Conservation (phyloP, 2,888 invertebrate species). For the Caenorhabditis sp. region DNA sequence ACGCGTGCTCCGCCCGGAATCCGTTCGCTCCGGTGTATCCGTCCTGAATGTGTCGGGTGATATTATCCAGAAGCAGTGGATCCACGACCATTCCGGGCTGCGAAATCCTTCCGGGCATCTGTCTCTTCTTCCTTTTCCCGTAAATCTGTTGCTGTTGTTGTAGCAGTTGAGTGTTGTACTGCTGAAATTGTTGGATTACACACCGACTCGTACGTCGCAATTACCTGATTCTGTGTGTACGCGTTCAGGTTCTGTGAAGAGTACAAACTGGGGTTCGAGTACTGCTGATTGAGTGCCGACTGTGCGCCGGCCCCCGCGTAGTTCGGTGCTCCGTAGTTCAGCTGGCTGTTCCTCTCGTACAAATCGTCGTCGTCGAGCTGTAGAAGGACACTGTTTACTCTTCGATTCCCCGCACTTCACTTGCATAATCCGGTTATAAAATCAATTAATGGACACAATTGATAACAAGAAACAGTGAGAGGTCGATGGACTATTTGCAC, state of each 20-base stretch:
- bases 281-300: slow-evolving; percentile 37
- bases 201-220: no score
- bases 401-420: neutral
- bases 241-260: slow-evolving; percentile 62
- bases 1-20: slow-evolving; percentile 73
- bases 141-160: slow-evolving; percentile 45
- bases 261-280: slow-evolving; percentile 32
- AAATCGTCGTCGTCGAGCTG: slow-evolving; percentile 72
- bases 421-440: slow-evolving; percentile 52
- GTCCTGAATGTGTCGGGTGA: slow-evolving; percentile 71
- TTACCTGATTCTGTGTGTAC: slow-evolving; percentile 41
- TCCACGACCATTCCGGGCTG: slow-evolving; percentile 75
- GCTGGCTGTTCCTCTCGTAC: slow-evolving; percentile 59
- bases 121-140: slow-evolving; percentile 65
- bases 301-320: slow-evolving; percentile 47
- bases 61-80: slow-evolving; percentile 71
- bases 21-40: slow-evolving; percentile 72
- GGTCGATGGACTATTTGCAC: no score
- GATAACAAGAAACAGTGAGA: no score
- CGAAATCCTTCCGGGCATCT: slow-evolving; percentile 70
- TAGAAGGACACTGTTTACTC: slow-evolving; percentile 29
- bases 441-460: slow-evolving; percentile 28
- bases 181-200: slow-evolving; percentile 9
- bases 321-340: slow-evolving; percentile 62
- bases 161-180: slow-evolving; percentile 33